These are phyloP conservation scores for Sebastolobus alascanus DNA, from an alignment of 2,797 vertebrate species.

Conservation along the genomic window DNA sequence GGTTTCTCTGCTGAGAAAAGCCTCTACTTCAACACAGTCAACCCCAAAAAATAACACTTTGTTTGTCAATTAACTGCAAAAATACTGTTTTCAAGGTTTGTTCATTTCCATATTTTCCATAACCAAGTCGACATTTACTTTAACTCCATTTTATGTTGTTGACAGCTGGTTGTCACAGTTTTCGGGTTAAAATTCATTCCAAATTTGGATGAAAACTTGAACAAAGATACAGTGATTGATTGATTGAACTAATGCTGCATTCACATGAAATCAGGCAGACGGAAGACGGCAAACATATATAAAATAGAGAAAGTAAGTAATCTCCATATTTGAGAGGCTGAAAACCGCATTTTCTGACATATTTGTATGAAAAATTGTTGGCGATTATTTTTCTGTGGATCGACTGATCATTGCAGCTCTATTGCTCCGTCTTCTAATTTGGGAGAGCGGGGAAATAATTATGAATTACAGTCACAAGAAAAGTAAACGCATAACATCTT, in stretches of 20 bases:
- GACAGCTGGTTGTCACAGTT: neutral
- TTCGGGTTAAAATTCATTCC: neutral
- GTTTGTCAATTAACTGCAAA: neutral
- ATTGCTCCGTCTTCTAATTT: neutral
- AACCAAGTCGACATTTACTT: neutral
- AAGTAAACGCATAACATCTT: neutral
- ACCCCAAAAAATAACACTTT: neutral
- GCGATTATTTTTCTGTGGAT: no score
- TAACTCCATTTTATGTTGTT: neutral
- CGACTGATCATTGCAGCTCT: neutral
- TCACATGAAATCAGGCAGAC: no score
- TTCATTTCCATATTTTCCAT: no score
- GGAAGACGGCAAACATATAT: no score
- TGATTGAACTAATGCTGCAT: neutral
- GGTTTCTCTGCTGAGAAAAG: conserved; percentile 7
- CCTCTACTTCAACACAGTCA: conserved; percentile 13
- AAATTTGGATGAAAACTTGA: neutral
- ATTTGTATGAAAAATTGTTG: no score
- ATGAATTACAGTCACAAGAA: conserved; percentile 7
- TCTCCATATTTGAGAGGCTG: no score
- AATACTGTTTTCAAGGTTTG: neutral
- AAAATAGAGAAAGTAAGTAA: no score
- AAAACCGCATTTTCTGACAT: no score
- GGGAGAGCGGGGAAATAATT: neutral
- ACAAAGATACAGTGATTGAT: neutral